phyloP scores from a whole-genome alignment of 2,888 invertebrate species.

The Tinea pellionella region DNA sequence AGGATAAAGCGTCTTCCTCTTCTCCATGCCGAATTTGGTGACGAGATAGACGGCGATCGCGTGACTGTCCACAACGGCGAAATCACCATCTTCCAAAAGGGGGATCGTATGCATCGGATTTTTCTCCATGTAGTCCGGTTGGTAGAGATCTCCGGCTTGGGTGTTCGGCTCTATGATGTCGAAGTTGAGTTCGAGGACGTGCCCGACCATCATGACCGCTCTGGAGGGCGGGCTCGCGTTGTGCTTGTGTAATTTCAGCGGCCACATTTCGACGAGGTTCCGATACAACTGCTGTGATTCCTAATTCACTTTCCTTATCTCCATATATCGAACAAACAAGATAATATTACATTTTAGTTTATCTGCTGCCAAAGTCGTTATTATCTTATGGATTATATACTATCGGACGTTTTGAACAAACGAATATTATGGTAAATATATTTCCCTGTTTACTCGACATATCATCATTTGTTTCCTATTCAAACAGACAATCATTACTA shows the following conservation, averaged over 20 bases:
- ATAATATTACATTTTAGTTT: slow-evolving; percentile 2
- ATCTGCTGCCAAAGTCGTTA: neutral
- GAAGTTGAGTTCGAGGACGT: slow-evolving; percentile 27
- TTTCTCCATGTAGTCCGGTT: slow-evolving; percentile 30
- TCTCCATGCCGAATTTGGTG: slow-evolving; percentile 34
- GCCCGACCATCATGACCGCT: slow-evolving; percentile 28
- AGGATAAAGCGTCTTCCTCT: slow-evolving; percentile 28
- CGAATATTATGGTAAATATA: neutral
- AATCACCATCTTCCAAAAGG: slow-evolving; percentile 34
- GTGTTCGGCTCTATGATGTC: slow-evolving; percentile 24
- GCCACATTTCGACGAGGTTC: slow-evolving; percentile 22
- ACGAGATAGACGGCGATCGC: slow-evolving; percentile 34
- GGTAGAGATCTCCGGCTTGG: slow-evolving; percentile 20
- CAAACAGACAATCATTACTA: neutral
- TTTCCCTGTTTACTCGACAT: neutral
- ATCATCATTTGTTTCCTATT: neutral
- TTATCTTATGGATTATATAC: slow-evolving; percentile 4
- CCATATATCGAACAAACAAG: slow-evolving; percentile 18
- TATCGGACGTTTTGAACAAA: neutral
- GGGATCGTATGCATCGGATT: slow-evolving; percentile 34
- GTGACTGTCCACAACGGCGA: slow-evolving; percentile 24
- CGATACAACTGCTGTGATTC: slow-evolving; percentile 13
- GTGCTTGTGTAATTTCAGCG: slow-evolving; percentile 26
- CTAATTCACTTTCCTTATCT: slow-evolving; percentile 11
- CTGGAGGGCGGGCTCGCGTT: slow-evolving; percentile 29